Evolutionary conservation across 92 coral and sea anemone genomes (phyloP).

Genomic region (Siderastrea siderea): DNA sequence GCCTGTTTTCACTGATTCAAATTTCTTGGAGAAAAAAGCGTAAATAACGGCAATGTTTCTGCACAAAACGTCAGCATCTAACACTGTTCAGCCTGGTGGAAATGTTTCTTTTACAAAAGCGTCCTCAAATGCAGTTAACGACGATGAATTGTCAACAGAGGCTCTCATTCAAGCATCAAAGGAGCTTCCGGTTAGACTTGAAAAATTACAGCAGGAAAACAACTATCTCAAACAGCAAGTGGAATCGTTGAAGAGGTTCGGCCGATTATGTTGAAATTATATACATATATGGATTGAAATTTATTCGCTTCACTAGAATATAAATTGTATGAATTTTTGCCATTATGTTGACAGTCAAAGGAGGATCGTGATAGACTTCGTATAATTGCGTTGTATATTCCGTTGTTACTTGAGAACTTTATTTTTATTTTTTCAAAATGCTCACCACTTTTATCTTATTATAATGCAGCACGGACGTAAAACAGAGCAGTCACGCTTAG

Average conservation of each 20-base stretch:
- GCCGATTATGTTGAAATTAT: neutral
- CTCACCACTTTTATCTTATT: no score
- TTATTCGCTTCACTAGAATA: neutral
- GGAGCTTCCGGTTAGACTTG: slow-evolving; percentile 2
- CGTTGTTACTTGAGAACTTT: no score
- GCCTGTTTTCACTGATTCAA: neutral
- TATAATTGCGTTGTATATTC: no score
- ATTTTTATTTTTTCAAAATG: no score
- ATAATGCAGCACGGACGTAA: no score
- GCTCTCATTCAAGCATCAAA: neutral
- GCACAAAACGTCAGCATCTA: neutral
- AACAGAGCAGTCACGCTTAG: no score
- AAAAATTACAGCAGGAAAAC: slow-evolving; percentile 6
- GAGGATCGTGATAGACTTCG: no score
- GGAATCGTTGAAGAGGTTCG: neutral
- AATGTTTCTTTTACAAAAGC: neutral
- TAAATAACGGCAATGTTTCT: neutral
- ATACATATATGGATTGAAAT: neutral
- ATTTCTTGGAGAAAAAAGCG: neutral
- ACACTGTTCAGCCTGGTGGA: slow-evolving; percentile 1
- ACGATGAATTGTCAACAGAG: neutral
- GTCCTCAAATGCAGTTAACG: neutral
- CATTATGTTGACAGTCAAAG: neutral
- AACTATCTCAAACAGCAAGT: neutral
- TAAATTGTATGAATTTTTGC: neutral